Evolutionary conservation across 2,888 invertebrate species (phyloP).

Genomic region (Pinctada fucata): DNA sequence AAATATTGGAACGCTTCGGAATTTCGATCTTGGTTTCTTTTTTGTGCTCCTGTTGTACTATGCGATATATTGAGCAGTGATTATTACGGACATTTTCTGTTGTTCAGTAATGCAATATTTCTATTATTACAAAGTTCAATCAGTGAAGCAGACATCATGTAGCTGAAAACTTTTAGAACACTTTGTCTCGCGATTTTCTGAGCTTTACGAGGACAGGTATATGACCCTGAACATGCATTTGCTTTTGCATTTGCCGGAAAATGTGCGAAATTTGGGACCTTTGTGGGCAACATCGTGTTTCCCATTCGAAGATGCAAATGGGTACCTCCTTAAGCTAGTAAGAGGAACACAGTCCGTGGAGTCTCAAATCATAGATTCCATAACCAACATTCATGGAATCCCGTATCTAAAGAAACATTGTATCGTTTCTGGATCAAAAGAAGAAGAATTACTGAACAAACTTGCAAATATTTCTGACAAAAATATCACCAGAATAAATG

Average conservation of each 20-base stretch:
- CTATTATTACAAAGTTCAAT: conserved; percentile 20
- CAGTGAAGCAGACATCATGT: not conserved
- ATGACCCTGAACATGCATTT: conserved; percentile 40
- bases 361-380: conserved; percentile 12
- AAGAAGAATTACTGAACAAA: conserved; percentile 17
- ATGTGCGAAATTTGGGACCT: conserved; percentile 42
- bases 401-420: conserved; percentile 17
- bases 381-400: conserved; percentile 26
- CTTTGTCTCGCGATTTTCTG: conserved; percentile 11
- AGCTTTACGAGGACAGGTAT: conserved; percentile 27
- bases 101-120: conserved; percentile 26
- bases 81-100: conserved; percentile 27
- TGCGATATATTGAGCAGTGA: conserved; percentile 9
- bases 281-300: conserved; percentile 46
- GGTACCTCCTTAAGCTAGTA: conserved; percentile 24
- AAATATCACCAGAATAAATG: not conserved
- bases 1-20: conserved; percentile 51
- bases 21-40: conserved; percentile 39
- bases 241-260: conserved; percentile 34
- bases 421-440: conserved; percentile 1
- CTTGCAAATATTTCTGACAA: not conserved
- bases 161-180: conserved; percentile 19
- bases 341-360: conserved; percentile 34
- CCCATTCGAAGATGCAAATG: conserved; percentile 40
- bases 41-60: conserved; percentile 28